phyloP scores from a whole-genome alignment of 2,888 invertebrate species.

The Sesamia inferens region DNA sequence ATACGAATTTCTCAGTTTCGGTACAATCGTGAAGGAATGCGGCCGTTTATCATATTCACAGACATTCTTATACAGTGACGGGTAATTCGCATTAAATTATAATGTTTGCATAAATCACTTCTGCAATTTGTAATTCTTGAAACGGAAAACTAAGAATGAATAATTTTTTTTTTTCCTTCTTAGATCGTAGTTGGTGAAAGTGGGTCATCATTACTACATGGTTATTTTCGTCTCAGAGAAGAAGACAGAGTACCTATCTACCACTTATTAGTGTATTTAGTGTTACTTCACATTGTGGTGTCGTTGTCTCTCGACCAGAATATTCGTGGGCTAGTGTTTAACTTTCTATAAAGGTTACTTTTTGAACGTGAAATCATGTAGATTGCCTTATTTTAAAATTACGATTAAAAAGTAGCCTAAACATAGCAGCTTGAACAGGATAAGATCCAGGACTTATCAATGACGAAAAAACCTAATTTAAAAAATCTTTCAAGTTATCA shows the following conservation, averaged over 20 bases:
- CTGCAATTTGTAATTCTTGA: slow-evolving; percentile 7
- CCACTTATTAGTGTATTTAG: not conserved
- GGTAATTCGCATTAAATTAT: slow-evolving; percentile 34
- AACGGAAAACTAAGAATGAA: slow-evolving; percentile 27
- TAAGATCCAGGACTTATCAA: not conserved
- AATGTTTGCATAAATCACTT: slow-evolving; percentile 16
- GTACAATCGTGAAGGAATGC: slow-evolving; percentile 47
- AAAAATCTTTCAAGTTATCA: not conserved
- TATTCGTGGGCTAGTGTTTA: not conserved
- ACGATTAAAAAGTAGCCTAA: not conserved
- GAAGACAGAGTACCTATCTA: not conserved
- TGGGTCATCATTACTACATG: not conserved
- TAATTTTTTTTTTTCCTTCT: slow-evolving; percentile 6
- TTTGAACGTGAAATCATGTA: not conserved
- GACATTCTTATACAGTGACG: slow-evolving; percentile 2
- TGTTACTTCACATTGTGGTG: slow-evolving; percentile 16
- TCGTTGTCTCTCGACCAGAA: not conserved
- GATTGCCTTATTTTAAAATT: not conserved
- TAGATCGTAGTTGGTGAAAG: slow-evolving; percentile 10
- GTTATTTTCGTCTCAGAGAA: not conserved
- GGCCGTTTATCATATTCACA: slow-evolving; percentile 26
- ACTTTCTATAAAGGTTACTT: not conserved
- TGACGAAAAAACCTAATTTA: not conserved
- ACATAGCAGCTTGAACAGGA: not conserved
- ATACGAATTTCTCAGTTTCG: slow-evolving; percentile 58